phyloP scores from a whole-genome alignment of 2,888 invertebrate genomes.

The Bembecia ichneumoniformis region DNA sequence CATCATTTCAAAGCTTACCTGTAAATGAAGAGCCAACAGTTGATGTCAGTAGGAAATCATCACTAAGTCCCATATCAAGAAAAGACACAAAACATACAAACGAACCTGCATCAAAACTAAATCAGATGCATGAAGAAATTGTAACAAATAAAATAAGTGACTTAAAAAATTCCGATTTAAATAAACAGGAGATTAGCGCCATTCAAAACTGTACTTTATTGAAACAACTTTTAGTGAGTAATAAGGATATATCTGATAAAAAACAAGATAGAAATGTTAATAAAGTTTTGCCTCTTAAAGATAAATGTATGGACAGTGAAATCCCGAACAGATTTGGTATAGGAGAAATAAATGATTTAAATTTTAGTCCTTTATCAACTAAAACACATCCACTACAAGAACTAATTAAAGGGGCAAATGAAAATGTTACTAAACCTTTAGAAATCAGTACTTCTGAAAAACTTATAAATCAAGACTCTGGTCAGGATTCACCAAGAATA shows the following conservation, averaged over 20 bases:
- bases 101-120: background rate
- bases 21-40: background rate
- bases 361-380: slow-evolving; percentile 12
- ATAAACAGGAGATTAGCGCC: slow-evolving; percentile 9
- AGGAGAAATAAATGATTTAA: slow-evolving; percentile 25
- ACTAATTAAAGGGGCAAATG: slow-evolving; percentile 32
- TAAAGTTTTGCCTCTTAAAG: slow-evolving; percentile 17
- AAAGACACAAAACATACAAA: background rate
- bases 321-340: slow-evolving; percentile 17
- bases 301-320: slow-evolving; percentile 16
- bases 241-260: slow-evolving; percentile 37
- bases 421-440: slow-evolving; percentile 54
- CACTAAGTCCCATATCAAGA: background rate
- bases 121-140: background rate
- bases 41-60: background rate
- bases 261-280: slow-evolving; percentile 23
- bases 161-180: background rate
- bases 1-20: background rate
- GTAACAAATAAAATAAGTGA: background rate
- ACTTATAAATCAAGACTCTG: slow-evolving; percentile 45
- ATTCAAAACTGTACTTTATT: slow-evolving; percentile 56
- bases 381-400: slow-evolving; percentile 25
- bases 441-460: slow-evolving; percentile 61
- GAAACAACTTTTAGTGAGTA: slow-evolving; percentile 56
- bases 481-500: slow-evolving; percentile 71